These are phyloP conservation scores for Bombus superbus DNA, from an alignment of 1,140 invertebrate genomes.

Conservation along the genomic window DNA sequence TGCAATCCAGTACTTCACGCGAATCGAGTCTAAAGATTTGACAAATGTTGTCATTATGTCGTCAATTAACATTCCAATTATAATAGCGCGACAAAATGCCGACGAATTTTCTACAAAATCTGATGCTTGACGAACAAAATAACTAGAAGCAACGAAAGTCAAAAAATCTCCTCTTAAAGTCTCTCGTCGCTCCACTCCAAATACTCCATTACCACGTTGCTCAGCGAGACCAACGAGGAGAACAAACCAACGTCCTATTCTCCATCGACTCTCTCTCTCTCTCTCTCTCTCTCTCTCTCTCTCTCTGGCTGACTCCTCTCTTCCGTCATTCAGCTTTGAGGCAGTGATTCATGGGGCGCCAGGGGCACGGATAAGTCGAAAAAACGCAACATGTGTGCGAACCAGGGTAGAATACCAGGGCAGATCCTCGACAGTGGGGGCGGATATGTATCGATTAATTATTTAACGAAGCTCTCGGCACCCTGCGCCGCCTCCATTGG, in stretches of 20 bases:
- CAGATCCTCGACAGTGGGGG: conserved; percentile 34
- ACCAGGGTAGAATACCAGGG: conserved; percentile 22
- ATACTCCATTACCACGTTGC: not conserved
- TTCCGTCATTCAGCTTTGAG: conserved; percentile 35
- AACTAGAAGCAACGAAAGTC: not conserved
- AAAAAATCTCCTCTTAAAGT: not conserved
- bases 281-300: not conserved
- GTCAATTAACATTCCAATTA: too few relatives aligned
- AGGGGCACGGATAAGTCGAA: conserved; percentile 10
- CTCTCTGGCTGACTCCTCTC: not conserved
- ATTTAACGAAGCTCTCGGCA: conserved; percentile 57
- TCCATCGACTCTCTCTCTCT: not conserved
- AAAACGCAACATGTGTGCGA: conserved; percentile 50
- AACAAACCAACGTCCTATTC: not conserved
- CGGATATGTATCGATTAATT: conserved; percentile 48
- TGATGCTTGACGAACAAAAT: not conserved
- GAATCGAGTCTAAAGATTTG: too few relatives aligned
- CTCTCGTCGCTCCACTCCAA: not conserved
- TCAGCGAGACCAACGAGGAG: not conserved
- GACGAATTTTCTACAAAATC: too few relatives aligned
- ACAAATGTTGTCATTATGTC: too few relatives aligned
- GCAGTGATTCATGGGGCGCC: not conserved
- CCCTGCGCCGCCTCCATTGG: conserved; percentile 28
- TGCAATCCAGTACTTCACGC: too few relatives aligned
- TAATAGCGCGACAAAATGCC: too few relatives aligned